A percentile compares a stretch with the other conserved stretches of the same genome.
Evolutionary conservation across 1,140 invertebrate species (phyloP).

Genomic region (Ceratina japonica): DNA sequence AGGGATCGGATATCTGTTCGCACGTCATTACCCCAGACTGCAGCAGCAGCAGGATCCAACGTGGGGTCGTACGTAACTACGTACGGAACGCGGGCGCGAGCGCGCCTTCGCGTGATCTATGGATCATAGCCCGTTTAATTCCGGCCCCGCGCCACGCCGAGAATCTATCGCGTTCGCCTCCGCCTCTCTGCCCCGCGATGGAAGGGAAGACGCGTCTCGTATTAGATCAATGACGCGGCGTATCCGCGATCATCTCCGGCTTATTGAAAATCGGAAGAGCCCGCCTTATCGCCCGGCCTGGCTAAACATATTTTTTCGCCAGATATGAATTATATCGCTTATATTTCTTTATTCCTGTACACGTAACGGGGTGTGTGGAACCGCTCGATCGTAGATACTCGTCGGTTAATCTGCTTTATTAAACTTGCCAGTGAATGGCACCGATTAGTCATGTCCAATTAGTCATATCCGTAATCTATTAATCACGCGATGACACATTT

Average conservation of each 20-base stretch:
- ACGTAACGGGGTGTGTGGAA: no score
- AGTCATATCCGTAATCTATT: neutral
- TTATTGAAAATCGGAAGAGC: slow-evolving; percentile 41
- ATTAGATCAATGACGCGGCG: slow-evolving; percentile 45
- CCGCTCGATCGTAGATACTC: no score
- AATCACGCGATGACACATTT: neutral
- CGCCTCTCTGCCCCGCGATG: neutral
- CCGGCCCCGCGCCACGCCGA: slow-evolving; percentile 14
- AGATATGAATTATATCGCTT: no score
- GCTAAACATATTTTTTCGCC: no score
- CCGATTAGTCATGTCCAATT: neutral
- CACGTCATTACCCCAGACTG: slow-evolving; percentile 79
- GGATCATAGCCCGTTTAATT: slow-evolving; percentile 66
- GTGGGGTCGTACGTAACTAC: slow-evolving; percentile 52
- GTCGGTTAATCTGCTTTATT: no score
- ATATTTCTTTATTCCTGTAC: no score
- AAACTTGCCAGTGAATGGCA: no score
- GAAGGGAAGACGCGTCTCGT: slow-evolving; percentile 17
- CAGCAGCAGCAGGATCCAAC: slow-evolving; percentile 66
- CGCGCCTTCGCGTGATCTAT: slow-evolving; percentile 61
- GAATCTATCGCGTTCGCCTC: slow-evolving; percentile 11
- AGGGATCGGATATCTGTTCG: slow-evolving; percentile 79
- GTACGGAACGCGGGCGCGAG: slow-evolving; percentile 26
- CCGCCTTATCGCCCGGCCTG: no score
- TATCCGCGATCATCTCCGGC: slow-evolving; percentile 15